These are phyloP conservation scores for Eupristina koningsbergeri DNA, from an alignment of 1,140 invertebrate genomes.

Conservation along the genomic window DNA sequence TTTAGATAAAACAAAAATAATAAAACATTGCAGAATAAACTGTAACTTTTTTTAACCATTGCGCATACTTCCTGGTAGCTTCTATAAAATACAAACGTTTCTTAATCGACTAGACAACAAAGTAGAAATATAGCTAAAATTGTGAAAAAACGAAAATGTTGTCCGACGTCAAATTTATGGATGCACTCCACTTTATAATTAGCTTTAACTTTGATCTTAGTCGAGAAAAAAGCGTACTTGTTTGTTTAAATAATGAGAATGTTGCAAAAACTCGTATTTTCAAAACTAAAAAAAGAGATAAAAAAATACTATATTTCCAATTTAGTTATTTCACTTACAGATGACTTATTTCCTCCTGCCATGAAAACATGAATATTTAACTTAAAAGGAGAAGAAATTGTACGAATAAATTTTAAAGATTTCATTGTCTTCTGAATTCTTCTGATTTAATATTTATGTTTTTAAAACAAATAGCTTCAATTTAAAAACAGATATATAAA, in stretches of 20 bases:
- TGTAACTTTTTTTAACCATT: not conserved
- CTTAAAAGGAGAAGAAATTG: not conserved
- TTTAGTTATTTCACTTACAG: not conserved
- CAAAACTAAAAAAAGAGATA: not conserved
- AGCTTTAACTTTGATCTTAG: conserved; percentile 4
- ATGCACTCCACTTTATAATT: not conserved
- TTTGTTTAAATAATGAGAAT: not conserved
- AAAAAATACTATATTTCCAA: not conserved
- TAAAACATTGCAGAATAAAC: not conserved
- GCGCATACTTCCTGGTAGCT: not conserved
- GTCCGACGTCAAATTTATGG: not conserved
- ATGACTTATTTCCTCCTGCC: not conserved
- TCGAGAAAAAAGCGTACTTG: not conserved
- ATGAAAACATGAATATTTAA: not conserved
- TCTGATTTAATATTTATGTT: not conserved
- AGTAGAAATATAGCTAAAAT: conserved; percentile 29
- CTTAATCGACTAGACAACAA: conserved; percentile 23
- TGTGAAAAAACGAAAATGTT: not conserved
- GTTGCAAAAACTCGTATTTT: not conserved
- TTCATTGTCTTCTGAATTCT: not conserved
- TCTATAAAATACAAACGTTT: not conserved
- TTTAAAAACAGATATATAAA: not conserved
- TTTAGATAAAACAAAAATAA: not conserved
- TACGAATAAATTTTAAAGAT: not conserved
- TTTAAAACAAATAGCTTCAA: not conserved